phyloP scores from a whole-genome alignment of 2,888 invertebrate genomes.

The Eristalis tenax region DNA sequence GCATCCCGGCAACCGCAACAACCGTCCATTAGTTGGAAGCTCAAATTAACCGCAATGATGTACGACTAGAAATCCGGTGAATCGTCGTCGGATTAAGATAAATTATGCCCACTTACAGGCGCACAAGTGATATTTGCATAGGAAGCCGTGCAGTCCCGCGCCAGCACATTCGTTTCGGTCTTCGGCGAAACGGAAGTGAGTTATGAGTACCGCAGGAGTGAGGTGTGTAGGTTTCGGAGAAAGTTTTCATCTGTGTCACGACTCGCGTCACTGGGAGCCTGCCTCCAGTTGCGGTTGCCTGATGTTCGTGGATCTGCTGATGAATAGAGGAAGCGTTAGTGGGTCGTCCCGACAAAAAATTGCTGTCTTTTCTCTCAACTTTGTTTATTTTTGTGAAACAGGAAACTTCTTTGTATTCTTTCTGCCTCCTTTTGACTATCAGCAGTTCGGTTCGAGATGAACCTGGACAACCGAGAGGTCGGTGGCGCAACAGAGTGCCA shows the following conservation, averaged over 20 bases:
- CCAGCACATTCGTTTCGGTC: background rate
- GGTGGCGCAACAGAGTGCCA: no score
- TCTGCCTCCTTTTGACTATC: no score
- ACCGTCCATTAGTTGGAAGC: constrained; percentile 20
- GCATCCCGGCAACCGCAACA: background rate
- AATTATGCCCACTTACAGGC: constrained; percentile 1
- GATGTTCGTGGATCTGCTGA: no score
- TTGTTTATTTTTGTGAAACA: no score
- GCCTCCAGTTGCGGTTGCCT: background rate
- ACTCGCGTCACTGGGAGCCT: background rate
- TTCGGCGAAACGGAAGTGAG: background rate
- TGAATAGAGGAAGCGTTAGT: no score
- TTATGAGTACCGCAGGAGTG: background rate
- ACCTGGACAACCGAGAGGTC: no score
- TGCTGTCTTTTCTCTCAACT: no score
- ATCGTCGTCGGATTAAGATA: constrained; percentile 28
- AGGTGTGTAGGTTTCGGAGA: background rate
- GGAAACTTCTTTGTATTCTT: no score
- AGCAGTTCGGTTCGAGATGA: no score
- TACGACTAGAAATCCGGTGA: constrained; percentile 12
- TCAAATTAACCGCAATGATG: constrained; percentile 23
- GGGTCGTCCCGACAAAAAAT: no score
- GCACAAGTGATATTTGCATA: background rate
- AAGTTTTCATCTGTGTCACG: background rate
- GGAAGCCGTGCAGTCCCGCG: background rate